Base-by-base conservation (phyloP, 2,113 vertebrate species). In the Trogon melanurus region DNA sequence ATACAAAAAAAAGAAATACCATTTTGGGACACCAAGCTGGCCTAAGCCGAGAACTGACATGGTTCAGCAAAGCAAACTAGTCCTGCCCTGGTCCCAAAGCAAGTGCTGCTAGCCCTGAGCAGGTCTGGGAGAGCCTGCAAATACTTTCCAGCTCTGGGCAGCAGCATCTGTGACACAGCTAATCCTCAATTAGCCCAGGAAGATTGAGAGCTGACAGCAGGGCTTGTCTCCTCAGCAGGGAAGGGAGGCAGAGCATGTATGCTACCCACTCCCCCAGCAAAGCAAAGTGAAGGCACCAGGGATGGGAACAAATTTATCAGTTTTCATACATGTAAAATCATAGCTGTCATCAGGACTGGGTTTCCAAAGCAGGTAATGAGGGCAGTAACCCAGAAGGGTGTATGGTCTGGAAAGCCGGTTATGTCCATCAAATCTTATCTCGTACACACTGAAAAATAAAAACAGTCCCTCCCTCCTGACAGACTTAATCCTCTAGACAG, bases 111-210 rank as follows among this genome's bases (percentile, higher is more conserved):
- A 23, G 20, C 30, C 20, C 75, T 8, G 11, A 25, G 58, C 22
- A 65, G 65, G 10, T 13, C 65, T 71, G 12, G 9, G 6, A 81
- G 48, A 38, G 72, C 10, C 16, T 29, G 26, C 25, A 50, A 58
- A 60, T 2, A 19, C 73, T 27, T 23, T 34, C 34, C 73, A 14
- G 84, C 62, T 81, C 51, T 4, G 38, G 62, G 83, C 75, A 73
- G 89, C 29, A 65, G 83, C 94, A 94, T 78, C 95, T 96, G 93
- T 0, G 8, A 93, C 64, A 57, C 34, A 56, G 95, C 88, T 95
- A 92, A 97, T 95, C 94, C 95, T 9, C 19, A 11, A 38, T 17
- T 5, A 91, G 79, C 62, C 74, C 0, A 0, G 48, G 29, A 57
- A 90, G 95, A 95, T 25, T 45, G 78, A 79, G 79, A 51, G 85